These are phyloP conservation scores for Drosophila parabipectinata DNA, from an alignment of 1,140 invertebrate species.

Conservation along the genomic window DNA sequence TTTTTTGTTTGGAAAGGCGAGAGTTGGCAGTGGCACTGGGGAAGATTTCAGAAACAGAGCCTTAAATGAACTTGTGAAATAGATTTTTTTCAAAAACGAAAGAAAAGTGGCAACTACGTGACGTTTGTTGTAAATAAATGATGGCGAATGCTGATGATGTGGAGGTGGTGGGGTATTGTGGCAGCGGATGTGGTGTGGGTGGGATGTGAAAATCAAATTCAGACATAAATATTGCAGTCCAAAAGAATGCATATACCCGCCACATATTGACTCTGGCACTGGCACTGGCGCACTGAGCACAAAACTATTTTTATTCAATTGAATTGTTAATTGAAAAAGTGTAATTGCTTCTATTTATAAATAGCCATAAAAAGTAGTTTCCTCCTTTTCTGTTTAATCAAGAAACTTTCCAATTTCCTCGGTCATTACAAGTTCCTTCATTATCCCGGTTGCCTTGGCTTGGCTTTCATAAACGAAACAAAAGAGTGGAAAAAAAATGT, in stretches of 20 bases:
- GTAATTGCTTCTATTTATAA: neutral
- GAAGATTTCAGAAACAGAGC: conserved; percentile 11
- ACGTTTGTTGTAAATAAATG: conserved; percentile 52
- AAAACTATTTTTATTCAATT: neutral
- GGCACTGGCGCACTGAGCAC: neutral
- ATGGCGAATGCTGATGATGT: conserved; percentile 19
- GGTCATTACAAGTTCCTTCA: conserved; percentile 12
- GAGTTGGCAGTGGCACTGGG: conserved; percentile 1
- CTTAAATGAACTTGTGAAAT: conserved; percentile 34
- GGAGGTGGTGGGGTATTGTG: conserved; percentile 6
- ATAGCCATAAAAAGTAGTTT: neutral
- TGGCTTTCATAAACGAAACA: conserved; percentile 1
- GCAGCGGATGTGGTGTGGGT: conserved; percentile 24
- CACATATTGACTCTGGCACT: conserved; percentile 13
- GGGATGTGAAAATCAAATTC: conserved; percentile 48
- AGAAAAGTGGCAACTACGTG: conserved; percentile 38
- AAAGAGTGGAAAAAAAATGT: conserved; percentile 10
- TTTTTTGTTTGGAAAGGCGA: neutral
- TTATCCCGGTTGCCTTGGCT: conserved; percentile 1
- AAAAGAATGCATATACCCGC: conserved; percentile 12
- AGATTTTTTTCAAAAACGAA: conserved; percentile 20
- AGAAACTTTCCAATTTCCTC: conserved; percentile 8
- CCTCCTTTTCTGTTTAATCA: conserved; percentile 14
- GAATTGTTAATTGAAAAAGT: conserved; percentile 1
- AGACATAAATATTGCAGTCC: conserved; percentile 25